Percentiles rank a stretch among this genome's conserved stretches.
Conservation (phyloP, 2,888 invertebrate genomes). For the Lysandra coridon region DNA sequence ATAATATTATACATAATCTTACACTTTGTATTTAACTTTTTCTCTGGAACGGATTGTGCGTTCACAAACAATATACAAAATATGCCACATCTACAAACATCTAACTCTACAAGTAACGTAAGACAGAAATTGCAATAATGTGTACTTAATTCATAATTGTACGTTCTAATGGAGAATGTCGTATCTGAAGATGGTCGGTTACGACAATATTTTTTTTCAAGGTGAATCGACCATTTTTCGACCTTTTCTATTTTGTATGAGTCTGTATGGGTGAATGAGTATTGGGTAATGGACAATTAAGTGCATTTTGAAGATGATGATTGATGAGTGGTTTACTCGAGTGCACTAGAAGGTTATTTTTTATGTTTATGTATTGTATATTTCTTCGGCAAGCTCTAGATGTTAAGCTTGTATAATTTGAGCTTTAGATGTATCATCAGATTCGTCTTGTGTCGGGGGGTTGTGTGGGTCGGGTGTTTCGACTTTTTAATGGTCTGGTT, state of each 20-base stretch:
- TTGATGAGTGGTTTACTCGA: not conserved
- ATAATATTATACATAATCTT: too few relatives aligned
- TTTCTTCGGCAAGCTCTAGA: too few relatives aligned
- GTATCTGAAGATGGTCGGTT: not conserved
- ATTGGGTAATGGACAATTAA: constrained; percentile 3
- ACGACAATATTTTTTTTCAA: constrained; percentile 13
- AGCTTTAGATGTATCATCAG: not conserved
- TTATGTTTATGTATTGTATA: not conserved
- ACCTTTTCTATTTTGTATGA: constrained; percentile 10
- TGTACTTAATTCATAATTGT: constrained; percentile 30
- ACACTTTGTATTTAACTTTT: too few relatives aligned
- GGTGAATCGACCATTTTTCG: not conserved
- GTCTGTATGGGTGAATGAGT: constrained; percentile 5
- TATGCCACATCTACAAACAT: not conserved
- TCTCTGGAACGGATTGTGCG: too few relatives aligned
- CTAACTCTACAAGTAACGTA: not conserved
- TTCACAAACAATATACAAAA: too few relatives aligned
- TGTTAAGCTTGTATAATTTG: too few relatives aligned
- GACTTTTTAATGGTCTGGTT: too few relatives aligned
- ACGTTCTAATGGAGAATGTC: constrained; percentile 25
- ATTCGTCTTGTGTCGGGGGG: not conserved
- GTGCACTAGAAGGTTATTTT: not conserved
- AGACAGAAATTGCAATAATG: constrained; percentile 15
- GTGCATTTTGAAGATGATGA: not conserved
- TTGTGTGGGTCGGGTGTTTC: too few relatives aligned